Evolutionary conservation across 64 coral and sea anemone species (phyloP), one percentile per base, ranked within the genome.

Genomic region (Anthopleura sola): DNA sequence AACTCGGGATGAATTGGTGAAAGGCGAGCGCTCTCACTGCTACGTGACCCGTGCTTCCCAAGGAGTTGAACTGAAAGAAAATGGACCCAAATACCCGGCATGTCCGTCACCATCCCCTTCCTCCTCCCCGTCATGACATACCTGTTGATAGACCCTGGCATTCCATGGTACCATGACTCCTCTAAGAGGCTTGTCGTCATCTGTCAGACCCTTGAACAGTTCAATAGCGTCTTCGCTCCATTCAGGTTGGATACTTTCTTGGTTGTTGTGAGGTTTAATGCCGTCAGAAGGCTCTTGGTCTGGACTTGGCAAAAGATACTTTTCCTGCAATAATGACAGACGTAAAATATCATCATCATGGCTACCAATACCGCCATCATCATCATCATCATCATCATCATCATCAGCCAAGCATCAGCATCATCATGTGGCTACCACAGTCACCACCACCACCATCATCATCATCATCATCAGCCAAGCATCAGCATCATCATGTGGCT

Each of bases 111-210:
- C n/a, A n/a, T n/a, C n/a, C 40, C 40, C 9, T 8, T 44, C 40
- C 40, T 8, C 40, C 40, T 44, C 40, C 40, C 40, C 40, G 4
- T 44, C 40, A 44, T 6, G 40, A 8, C 40, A 44, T 37, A 91
- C 53, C 75, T 91, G 83, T 17, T 85, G 75, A 68, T 86, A 86
- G 2, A 51, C 18, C 50, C 48, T 53, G 2, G 87, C n/a, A 54
- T 93, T 78, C 92, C 92, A 88, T 2, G 87, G 92, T 18, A 90
- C 77, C 82, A 93, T 88, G 57, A 81, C 82, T 24, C 83, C 92
- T 2, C 77, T 81, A 26, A 93, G 86, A 12, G 83, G 85, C 83
- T 84, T 84, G 58, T 88, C 88, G 46, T 86, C 87, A 34, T 57
- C 87, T 31, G 92, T 93, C 60, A 93, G 53, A 58, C 81, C 83